Conservation (phyloP, 2,888 invertebrate species). For the Pristionchus mayeri region DNA sequence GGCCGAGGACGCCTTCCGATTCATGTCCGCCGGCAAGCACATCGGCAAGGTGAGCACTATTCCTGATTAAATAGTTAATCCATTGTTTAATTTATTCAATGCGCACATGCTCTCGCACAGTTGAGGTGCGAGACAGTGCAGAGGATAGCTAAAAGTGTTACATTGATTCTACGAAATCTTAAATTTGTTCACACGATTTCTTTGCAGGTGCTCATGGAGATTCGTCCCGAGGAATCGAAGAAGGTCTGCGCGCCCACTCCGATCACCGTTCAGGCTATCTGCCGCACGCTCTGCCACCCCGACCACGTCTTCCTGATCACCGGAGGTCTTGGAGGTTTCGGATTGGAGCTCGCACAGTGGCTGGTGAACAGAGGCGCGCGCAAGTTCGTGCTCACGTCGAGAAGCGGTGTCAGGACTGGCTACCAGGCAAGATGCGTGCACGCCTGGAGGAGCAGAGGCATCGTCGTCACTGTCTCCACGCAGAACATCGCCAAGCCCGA, state of each 20-base stretch:
- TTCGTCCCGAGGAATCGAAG: conserved; percentile 85
- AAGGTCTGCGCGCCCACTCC: conserved; percentile 68
- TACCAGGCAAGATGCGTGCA: conserved; percentile 91
- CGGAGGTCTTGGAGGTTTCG: conserved; percentile 91
- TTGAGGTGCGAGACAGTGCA: no score
- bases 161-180: no score
- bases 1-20: conserved; percentile 84
- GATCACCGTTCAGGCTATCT: conserved; percentile 84
- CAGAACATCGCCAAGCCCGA: conserved; percentile 70
- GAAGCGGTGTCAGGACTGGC: conserved; percentile 91
- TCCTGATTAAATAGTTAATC: no score
- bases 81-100: no score
- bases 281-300: conserved; percentile 85
- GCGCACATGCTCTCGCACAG: no score
- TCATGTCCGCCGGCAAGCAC: conserved; percentile 97
- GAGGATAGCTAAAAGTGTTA: no score
- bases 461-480: conserved; percentile 74
- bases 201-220: conserved; percentile 84
- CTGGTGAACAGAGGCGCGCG: conserved; percentile 89
- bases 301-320: conserved; percentile 76
- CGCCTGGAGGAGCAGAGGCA: conserved; percentile 78
- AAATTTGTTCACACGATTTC: no score
- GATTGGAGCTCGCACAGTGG: conserved; percentile 93
- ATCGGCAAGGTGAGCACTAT: conserved; percentile 97
- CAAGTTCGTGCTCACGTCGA: conserved; percentile 88